Percentiles rank a stretch among this genome's conserved stretches.
These are phyloP conservation scores for Neodiprion lecontei DNA, from an alignment of 1,140 invertebrate species.

Conservation along the genomic window DNA sequence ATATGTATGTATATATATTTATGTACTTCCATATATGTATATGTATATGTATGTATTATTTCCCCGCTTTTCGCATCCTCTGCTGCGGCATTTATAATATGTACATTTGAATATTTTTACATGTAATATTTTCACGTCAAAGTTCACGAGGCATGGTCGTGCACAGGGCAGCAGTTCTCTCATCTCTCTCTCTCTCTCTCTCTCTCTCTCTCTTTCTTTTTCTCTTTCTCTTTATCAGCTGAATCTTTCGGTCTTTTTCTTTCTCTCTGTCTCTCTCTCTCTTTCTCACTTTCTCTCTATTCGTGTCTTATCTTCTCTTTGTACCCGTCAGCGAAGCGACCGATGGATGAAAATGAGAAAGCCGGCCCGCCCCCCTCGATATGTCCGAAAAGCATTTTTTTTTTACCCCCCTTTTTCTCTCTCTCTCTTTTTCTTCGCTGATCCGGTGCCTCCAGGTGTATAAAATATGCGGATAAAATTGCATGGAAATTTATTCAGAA, in stretches of 20 bases:
- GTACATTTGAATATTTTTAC: constrained; percentile 17
- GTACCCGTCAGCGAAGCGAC: not conserved
- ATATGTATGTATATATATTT: not conserved
- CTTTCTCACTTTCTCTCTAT: not conserved
- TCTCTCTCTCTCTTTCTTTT: not conserved
- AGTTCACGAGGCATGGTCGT: constrained; percentile 6
- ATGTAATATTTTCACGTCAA: constrained; percentile 3
- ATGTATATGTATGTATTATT: not conserved
- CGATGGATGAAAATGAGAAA: not conserved
- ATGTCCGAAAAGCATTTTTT: not conserved
- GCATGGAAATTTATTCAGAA: no score
- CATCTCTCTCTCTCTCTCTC: constrained; percentile 4
- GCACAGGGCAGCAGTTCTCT: constrained; percentile 25
- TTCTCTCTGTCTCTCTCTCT: not conserved
- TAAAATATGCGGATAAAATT: no score
- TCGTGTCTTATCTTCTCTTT: not conserved
- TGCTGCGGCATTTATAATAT: not conserved
- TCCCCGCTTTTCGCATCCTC: constrained; percentile 2
- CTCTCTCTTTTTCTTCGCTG: constrained; percentile 22
- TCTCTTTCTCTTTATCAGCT: no score
- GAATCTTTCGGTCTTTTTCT: not conserved
- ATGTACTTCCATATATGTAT: not conserved
- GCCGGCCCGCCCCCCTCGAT: no score
- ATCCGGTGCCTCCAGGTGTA: not conserved
- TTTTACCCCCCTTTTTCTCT: not conserved